These are phyloP conservation scores for Pachliopta kotzebuea DNA, from an alignment of 2,888 invertebrate species.

Conservation along the genomic window DNA sequence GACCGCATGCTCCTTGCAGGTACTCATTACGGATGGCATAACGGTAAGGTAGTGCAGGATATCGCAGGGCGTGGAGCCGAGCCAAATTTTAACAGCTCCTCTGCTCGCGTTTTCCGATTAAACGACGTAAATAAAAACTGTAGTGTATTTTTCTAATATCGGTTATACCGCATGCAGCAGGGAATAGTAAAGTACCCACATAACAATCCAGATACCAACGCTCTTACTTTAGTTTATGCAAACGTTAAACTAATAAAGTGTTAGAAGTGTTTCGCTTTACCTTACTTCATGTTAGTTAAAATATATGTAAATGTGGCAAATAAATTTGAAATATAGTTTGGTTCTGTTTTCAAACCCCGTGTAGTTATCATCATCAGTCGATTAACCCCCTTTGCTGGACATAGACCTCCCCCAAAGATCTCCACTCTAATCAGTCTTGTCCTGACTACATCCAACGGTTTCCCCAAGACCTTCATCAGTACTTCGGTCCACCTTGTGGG, in stretches of 20 bases:
- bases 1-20: constrained; percentile 39
- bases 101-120: constrained; percentile 38
- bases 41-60: constrained; percentile 30
- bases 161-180: constrained; percentile 22
- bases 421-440: too few relatives aligned
- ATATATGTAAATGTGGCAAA: too few relatives aligned
- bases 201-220: neutral
- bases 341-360: too few relatives aligned
- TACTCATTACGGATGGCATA: constrained; percentile 40
- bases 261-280: neutral
- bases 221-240: neutral
- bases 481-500: too few relatives aligned
- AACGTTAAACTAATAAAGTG: neutral
- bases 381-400: too few relatives aligned
- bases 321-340: too few relatives aligned
- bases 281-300: too few relatives aligned
- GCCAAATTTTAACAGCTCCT: constrained; percentile 49
- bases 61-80: constrained; percentile 43
- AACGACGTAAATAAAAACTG: constrained; percentile 34
- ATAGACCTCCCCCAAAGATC: too few relatives aligned
- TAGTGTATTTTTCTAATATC: constrained; percentile 29
- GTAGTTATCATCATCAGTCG: too few relatives aligned
- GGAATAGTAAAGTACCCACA: neutral
- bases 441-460: too few relatives aligned
- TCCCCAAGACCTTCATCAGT: too few relatives aligned